Evolutionary conservation across 1,140 invertebrate genomes (phyloP), one percentile per base, ranked within the genome.

Genomic region (Pseudomyrmex pallidus): DNA sequence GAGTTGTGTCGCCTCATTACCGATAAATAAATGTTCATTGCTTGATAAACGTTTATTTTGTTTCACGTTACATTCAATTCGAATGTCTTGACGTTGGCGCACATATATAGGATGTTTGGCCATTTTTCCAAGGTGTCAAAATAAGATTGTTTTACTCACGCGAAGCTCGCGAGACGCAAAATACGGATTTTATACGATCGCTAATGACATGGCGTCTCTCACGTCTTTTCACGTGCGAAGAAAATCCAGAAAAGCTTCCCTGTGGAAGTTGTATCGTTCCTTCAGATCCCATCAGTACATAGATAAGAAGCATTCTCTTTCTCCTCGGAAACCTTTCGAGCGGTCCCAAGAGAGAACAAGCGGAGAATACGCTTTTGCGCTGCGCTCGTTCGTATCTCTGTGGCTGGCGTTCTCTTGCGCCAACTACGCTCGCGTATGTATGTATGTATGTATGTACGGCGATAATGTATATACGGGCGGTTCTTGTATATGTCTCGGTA

Each of bases 261-360:
- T n/a, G 72, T n/a, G 72, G 57, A 78, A 77, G 83, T 76, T 78
- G 83, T 83, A 86, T 80, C 77, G 83, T 85, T 76, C 83, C 35
- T 35, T 78, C 74, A 85, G 87, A 89, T 89, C 72, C 86, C 86
- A 89, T 88, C 87, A 83, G 86, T 73, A 83, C 85, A 86, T 88
- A 88, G 87, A 89, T 89, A 89, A 35, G 5, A 35, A 89, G 88
- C 86, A 86, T 82, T 88, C 87, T 88, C 86, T 86, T 88, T 87
- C 83, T 83, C 56, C 68, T 66, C 54, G 78, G 70, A 72, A 35
- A 85, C 83, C 77, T 85, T 85, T 87, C 83, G 86, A 62, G 76
- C 61, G 61, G 76, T 76, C 66, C 67, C 73, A 59, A 82, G 82
- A 80, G 73, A 88, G 87, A 87, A 80, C 86, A 77, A 85, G 86